These are phyloP conservation scores for Erinaceus europaeus DNA, from an alignment of 2,113 vertebrate genomes.

Conservation along the genomic window DNA sequence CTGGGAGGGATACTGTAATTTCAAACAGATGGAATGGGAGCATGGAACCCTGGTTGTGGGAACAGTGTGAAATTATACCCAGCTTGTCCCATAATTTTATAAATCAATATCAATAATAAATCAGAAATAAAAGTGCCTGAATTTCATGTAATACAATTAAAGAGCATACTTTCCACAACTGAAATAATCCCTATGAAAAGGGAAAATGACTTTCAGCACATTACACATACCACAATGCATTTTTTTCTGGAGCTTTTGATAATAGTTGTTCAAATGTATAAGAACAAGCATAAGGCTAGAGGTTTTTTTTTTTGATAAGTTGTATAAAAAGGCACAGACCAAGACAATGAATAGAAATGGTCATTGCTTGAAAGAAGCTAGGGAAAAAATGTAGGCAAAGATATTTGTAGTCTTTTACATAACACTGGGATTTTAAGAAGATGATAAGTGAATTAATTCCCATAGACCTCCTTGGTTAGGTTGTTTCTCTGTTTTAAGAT, in stretches of 20 bases:
- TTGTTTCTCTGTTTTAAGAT: neutral
- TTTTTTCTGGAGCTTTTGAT: neutral
- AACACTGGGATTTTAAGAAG: constrained; percentile 10
- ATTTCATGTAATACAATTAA: constrained; percentile 34
- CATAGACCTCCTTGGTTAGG: neutral
- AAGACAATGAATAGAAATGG: neutral
- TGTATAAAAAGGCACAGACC: constrained; percentile 14
- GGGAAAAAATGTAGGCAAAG: neutral
- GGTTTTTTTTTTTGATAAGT: constrained; percentile 34
- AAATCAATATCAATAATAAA: no score
- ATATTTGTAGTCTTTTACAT: neutral
- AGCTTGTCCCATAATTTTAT: no score
- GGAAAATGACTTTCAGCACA: constrained; percentile 25
- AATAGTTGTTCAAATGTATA: constrained; percentile 5
- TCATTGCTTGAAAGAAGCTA: constrained; percentile 3
- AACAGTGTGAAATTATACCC: no score
- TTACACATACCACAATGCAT: constrained; percentile 26
- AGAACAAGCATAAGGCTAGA: neutral
- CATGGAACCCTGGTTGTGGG: no score
- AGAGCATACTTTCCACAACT: constrained; percentile 1
- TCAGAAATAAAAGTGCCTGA: no score
- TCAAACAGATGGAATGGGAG: no score
- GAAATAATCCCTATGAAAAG: neutral
- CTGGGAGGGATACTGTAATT: no score
- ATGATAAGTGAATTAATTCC: constrained; percentile 10